Evolutionary conservation across 2,113 vertebrate species (phyloP).

Genomic region (Ceratotherium simum): DNA sequence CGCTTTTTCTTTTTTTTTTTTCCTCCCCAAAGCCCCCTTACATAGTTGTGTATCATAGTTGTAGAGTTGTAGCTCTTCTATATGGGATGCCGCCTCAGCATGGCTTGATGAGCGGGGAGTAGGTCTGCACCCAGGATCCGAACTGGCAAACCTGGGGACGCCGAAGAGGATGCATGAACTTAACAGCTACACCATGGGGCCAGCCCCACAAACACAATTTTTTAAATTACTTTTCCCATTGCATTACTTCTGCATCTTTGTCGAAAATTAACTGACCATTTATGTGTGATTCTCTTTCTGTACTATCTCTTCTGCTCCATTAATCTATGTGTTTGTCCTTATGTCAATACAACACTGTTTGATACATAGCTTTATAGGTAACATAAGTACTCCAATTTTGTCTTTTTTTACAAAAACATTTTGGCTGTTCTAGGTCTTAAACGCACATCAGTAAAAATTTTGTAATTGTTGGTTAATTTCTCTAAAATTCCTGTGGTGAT

Average conservation of each 20-base stretch:
- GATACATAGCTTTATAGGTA: background rate
- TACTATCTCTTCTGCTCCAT: background rate
- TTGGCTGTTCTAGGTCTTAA: background rate
- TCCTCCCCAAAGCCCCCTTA: too few relatives aligned
- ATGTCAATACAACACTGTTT: background rate
- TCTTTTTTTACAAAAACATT: background rate
- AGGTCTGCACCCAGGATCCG: too few relatives aligned
- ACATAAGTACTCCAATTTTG: background rate
- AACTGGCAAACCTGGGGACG: too few relatives aligned
- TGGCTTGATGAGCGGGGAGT: too few relatives aligned
- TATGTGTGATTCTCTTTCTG: background rate
- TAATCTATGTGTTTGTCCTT: background rate
- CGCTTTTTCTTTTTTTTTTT: too few relatives aligned
- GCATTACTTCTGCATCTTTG: background rate
- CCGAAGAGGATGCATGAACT: too few relatives aligned
- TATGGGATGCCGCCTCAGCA: too few relatives aligned
- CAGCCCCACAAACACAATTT: background rate
- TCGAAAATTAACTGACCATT: background rate
- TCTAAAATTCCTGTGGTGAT: background rate
- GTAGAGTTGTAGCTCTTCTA: too few relatives aligned
- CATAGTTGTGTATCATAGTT: too few relatives aligned
- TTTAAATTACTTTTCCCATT: background rate
- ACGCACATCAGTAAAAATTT: background rate
- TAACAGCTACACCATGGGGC: too few relatives aligned
- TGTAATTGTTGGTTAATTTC: background rate